Percentiles rank a stretch among this genome's conserved stretches.
These are phyloP conservation scores for Mareca strepera DNA, from an alignment of 2,797 vertebrate genomes.

Conservation along the genomic window DNA sequence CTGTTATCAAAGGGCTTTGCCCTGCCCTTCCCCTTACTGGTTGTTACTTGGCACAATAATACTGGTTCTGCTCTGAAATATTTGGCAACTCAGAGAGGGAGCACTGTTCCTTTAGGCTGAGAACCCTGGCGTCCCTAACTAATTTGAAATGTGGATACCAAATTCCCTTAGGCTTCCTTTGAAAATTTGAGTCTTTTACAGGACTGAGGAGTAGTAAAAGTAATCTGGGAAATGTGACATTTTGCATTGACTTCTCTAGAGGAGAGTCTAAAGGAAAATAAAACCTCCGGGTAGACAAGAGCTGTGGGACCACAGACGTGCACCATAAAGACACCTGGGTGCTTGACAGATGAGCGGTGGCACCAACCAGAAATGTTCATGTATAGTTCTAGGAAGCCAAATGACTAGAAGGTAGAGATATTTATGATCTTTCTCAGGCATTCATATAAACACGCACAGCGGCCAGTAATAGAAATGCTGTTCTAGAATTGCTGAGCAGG, in stretches of 20 bases:
- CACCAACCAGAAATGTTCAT: background rate
- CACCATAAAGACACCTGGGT: background rate
- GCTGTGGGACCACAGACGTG: background rate
- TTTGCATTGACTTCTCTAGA: background rate
- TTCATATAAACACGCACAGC: background rate
- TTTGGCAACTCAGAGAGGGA: background rate
- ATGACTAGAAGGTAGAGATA: background rate
- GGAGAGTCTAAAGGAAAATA: background rate
- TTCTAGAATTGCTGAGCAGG: slow-evolving; percentile 17
- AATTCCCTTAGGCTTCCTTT: background rate
- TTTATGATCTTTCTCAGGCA: background rate
- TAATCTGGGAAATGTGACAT: background rate
- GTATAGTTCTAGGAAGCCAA: background rate
- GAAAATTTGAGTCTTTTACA: background rate
- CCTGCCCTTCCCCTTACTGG: background rate
- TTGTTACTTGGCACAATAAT: background rate
- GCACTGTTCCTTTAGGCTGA: background rate
- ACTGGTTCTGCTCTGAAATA: background rate
- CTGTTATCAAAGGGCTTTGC: background rate
- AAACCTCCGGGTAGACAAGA: background rate
- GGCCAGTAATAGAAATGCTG: background rate
- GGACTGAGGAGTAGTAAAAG: background rate
- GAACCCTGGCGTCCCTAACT: background rate
- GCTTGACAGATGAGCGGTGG: background rate
- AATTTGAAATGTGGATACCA: background rate